Base-by-base conservation (phyloP, 2,113 vertebrate genomes). In the Leptobrachium ailaonicum region DNA sequence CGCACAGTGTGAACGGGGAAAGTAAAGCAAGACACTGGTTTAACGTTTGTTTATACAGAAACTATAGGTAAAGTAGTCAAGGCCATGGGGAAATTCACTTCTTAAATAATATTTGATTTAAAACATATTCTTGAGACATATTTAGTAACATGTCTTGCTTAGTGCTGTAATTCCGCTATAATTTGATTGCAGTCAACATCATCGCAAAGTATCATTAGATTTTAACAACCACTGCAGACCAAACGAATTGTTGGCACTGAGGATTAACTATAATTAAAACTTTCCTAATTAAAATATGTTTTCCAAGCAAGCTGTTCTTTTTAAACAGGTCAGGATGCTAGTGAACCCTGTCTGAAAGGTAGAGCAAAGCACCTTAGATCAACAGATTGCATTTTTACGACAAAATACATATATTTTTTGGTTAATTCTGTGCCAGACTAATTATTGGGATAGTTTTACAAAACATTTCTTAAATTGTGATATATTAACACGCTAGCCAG, bases 301-400 rank as follows among this genome's bases (percentile, higher is more conserved):
- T 79, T 80, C 79, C 64, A 79, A 83, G 14, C 67, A 77, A 83
- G 70, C 54, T 72, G 80, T 0, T 71, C 82, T 32, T 82, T 76
- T 80, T 79, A 77, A 73, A 71, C 45, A 77, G 69, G 54, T 43
- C 41, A 43, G 44, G 73, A 41, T 77, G 67, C 42, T 67, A 53
- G 2, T 56, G 40, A 72, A 79, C 54, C 4, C 13, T 5, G 42
- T 41, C 4, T 82, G 56, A 20, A 41, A 69, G 56, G 40, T 14
- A 60, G 41, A 0, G 7, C 13, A 75, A 32, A 32, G 63, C 58
- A 40, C 7, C 6, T 0, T 2, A 50, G 75, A 45, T 64, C 0
- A 81, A 74, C 71, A 75, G 79, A 53, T 81, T 81, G 64, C 64
- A 41, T 81, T 64, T 68, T 60, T 60, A 60, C 3, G 3, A 2